phyloP scores from a whole-genome alignment of 1,140 invertebrate genomes.

The Drosophila triauraria region DNA sequence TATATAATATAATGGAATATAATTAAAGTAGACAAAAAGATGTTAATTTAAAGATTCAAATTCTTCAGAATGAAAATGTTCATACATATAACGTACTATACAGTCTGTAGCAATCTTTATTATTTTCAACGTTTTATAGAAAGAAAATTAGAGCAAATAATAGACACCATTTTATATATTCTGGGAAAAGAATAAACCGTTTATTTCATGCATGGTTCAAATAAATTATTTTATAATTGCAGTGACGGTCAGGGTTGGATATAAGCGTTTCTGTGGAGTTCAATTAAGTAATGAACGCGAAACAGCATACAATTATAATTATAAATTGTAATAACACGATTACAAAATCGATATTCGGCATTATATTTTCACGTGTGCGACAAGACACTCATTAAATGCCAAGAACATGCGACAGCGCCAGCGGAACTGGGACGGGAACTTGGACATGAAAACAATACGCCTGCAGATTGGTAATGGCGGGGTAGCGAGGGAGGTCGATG shows the following conservation, averaged over 20 bases:
- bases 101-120: too few relatives aligned
- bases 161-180: too few relatives aligned
- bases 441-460: constrained; percentile 49
- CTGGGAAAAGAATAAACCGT: not conserved
- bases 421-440: constrained; percentile 18
- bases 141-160: too few relatives aligned
- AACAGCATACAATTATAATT: constrained; percentile 2
- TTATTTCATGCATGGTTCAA: not conserved
- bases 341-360: constrained; percentile 24
- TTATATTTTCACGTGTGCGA: constrained; percentile 30
- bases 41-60: too few relatives aligned
- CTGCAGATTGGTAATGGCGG: constrained; percentile 23
- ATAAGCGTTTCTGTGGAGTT: not conserved
- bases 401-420: constrained; percentile 63
- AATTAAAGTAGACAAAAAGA: too few relatives aligned
- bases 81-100: too few relatives aligned
- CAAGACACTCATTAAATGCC: constrained; percentile 68
- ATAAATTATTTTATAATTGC: not conserved
- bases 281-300: not conserved
- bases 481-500: not conserved
- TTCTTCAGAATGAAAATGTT: not conserved
- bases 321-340: constrained; percentile 7
- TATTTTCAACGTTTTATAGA: too few relatives aligned
- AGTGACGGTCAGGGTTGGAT: not conserved
- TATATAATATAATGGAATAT: not conserved